Evolutionary conservation across 2,797 vertebrate species (phyloP), one percentile per base, ranked within the genome.

Genomic region (Tolypeutes matacus): DNA sequence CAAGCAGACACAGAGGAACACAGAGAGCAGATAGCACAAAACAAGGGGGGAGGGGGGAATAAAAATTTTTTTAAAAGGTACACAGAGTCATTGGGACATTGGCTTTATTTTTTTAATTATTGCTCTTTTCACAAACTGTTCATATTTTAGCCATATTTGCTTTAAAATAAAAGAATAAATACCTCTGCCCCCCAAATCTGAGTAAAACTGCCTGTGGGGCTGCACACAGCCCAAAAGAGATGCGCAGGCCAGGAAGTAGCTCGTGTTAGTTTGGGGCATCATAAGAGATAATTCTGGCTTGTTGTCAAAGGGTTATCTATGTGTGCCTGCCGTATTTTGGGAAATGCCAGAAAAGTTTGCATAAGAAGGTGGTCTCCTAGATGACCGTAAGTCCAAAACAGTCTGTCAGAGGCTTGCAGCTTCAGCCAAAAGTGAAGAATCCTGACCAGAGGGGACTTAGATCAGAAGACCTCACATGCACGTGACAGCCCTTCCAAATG

Each of bases 371-470:
- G 17, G 15, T 58, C 6, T 53, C 58, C 11, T 39, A 9, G 12
- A 60, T 5, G 42, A 9, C 0, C 15, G 13, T 23, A 21, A 25
- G 31, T 25, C 31, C 62, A n/a, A 10, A 49, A 34, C 21, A 72
- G 21, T 42, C 36, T 18, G 5, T 42, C 7, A 18, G 25, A 1
- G 0, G 18, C 36, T 31, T 5, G 21, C 2, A n/a, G 6, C n/a
- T 11, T 8, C 14, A 39, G 46, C 64, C 27, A 21, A 27, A 72
- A 18, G 21, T 31, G 21, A 29, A 31, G 10, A 58, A 46, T 31
- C 51, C 17, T 31, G 77, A 11, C 10, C 21, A 12, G 11, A 13
- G 34, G 27, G 31, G 56, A 39, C 6, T 36, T 31, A 21, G 65
- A 20, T 1, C 11, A 34, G 67, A 18, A 39, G 34, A 18, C 17